These are phyloP conservation scores for Spinibarbus caldwelli DNA, from an alignment of 2,797 vertebrate species.

Conservation along the genomic window DNA sequence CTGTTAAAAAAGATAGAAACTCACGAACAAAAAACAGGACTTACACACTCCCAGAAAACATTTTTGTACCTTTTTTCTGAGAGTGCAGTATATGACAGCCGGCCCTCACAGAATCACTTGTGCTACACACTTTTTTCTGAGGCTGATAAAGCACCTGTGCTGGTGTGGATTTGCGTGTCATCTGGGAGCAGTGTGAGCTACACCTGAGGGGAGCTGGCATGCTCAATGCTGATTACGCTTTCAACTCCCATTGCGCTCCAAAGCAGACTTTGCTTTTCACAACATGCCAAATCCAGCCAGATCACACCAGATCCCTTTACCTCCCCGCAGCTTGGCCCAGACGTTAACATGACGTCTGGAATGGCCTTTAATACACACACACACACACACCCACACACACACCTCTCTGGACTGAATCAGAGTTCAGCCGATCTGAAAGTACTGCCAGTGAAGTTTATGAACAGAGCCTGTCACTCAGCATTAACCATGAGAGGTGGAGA, in stretches of 20 bases:
- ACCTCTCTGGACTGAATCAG: neutral
- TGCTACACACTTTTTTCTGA: conserved; percentile 29
- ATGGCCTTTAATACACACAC: neutral
- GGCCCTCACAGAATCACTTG: conserved; percentile 5
- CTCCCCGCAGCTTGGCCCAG: conserved; percentile 18
- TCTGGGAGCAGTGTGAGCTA: conserved; percentile 64
- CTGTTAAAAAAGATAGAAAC: neutral
- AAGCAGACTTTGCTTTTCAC: conserved; percentile 42
- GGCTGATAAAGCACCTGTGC: conserved; percentile 56
- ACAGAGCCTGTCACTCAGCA: conserved; percentile 21
- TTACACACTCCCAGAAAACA: neutral
- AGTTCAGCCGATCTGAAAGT: conserved; percentile 32
- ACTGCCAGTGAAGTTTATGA: neutral
- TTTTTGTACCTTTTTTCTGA: neutral
- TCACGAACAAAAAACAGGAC: neutral
- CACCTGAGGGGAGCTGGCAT: conserved; percentile 50
- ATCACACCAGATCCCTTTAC: conserved; percentile 31
- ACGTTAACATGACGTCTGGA: conserved; percentile 1
- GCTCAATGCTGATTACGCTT: conserved; percentile 48
- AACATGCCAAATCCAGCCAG: conserved; percentile 42
- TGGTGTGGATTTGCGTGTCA: conserved; percentile 69
- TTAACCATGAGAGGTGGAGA: conserved; percentile 1
- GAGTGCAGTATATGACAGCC: neutral
- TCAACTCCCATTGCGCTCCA: conserved; percentile 39
- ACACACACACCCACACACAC: conserved; percentile 1